Percentiles rank a stretch among this genome's conserved stretches.
phyloP scores from a whole-genome alignment of 53 echinoderm and acorn worm species.

The Crossaster papposus region DNA sequence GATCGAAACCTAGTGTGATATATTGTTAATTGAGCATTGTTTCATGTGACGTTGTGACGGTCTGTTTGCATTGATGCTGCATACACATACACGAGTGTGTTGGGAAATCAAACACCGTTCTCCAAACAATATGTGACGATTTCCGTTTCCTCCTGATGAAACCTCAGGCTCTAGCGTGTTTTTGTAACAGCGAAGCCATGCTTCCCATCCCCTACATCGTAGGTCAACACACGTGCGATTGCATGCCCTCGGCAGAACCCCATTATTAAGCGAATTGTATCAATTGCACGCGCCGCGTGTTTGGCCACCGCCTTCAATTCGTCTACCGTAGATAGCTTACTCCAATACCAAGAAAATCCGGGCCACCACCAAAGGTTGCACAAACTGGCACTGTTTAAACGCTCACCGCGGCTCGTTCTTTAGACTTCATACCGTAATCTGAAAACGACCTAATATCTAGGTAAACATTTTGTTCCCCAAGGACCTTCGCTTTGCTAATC shows the following conservation, averaged over 20 bases:
- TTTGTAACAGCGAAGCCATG: neutral
- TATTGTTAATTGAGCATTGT: no score
- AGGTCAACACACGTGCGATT: neutral
- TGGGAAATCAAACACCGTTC: neutral
- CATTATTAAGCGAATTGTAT: neutral
- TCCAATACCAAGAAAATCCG: neutral
- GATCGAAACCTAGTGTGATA: no score
- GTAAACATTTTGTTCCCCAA: neutral
- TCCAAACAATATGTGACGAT: neutral
- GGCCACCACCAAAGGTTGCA: neutral
- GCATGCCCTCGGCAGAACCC: conserved; percentile 9
- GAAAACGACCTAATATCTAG: neutral
- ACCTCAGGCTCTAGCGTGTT: neutral
- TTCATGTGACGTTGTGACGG: no score
- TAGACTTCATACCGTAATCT: neutral
- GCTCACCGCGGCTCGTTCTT: neutral
- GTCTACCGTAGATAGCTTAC: conserved; percentile 12
- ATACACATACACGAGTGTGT: neutral
- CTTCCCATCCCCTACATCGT: neutral
- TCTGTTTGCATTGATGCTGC: neutral
- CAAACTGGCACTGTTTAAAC: neutral
- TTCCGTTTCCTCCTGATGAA: neutral
- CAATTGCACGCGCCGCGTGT: conserved; percentile 9
- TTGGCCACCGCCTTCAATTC: neutral
- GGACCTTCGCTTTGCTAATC: neutral